Base-by-base conservation (phyloP, 1,140 invertebrate species). In the Ptiloglossa arizonensis region DNA sequence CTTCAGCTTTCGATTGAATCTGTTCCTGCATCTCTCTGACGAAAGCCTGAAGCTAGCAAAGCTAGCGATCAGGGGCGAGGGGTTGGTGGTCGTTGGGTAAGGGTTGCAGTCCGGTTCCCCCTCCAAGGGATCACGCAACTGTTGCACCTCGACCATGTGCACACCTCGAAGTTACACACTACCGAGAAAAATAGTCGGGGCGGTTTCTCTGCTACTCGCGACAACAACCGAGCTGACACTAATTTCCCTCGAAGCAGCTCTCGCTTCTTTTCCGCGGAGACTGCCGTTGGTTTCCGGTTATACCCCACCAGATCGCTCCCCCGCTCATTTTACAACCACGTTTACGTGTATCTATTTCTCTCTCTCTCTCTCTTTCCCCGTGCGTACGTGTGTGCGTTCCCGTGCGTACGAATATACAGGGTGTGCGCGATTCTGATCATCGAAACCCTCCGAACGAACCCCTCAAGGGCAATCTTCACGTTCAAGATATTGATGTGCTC, bases 1-100 rank as follows among this genome's bases (percentile, higher is more conserved):
- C 68, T 87, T 88, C 78, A 87, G 75, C 67, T 88, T 88, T 57
- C 86, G 86, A 64, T 87, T 78, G 41, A 87, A 81, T 83, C 82
- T 87, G 80, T 75, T 83, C 80, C 81, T 83, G 79, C 74, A 87
- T 71, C 81, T 83, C 70, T 87, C 86, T 8, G 87, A 81, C 57
- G 81, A 87, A 46, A 87, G 60, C 77, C 81, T 83, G 67, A 87
- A 76, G 59, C 76, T 83, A 24, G 68, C 76, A 13, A 88, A 80
- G 68, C 86, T 48, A 56, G 79, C 79, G 64, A 86, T 83, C 75
- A 88, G 75, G 27, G 87, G 85, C 41, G 86, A 83, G 75, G 75
- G 84, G 67, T 84, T 81, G 32, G 54, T 60, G 13, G 60, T 38
- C 48, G 77, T 59, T 56, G 83, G 64, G 59, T 83, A 80, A 75